These are phyloP conservation scores for Semicossyphus pulcher DNA, from an alignment of 2,113 vertebrate species.

Conservation along the genomic window DNA sequence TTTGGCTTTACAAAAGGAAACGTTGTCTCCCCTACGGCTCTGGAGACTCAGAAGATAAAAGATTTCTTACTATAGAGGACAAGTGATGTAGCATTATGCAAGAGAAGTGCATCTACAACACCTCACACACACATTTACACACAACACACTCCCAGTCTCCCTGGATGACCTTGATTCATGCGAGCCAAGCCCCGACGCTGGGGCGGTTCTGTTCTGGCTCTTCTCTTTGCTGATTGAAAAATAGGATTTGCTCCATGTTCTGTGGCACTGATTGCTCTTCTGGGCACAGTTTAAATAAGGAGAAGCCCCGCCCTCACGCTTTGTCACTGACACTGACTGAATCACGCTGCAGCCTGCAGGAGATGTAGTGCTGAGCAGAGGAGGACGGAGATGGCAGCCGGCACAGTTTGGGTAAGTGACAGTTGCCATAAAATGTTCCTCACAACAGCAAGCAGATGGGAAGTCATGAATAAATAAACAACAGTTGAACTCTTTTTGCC, in stretches of 20 bases:
- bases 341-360: no score
- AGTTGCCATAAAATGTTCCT: constrained; percentile 25
- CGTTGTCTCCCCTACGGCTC: constrained; percentile 30
- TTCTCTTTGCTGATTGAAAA: constrained; percentile 58
- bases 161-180: constrained; percentile 49
- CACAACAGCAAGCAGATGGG: constrained; percentile 47
- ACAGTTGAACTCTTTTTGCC: constrained; percentile 36
- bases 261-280: constrained; percentile 63
- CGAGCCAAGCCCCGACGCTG: constrained; percentile 31
- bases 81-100: constrained; percentile 31
- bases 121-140: constrained; percentile 23
- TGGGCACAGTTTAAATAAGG: constrained; percentile 32
- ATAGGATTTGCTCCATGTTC: constrained; percentile 59
- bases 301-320: constrained; percentile 21
- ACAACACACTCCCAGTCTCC: neutral
- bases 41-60: constrained; percentile 20
- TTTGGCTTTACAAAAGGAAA: constrained; percentile 44
- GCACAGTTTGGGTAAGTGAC: constrained; percentile 30
- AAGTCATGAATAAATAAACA: constrained; percentile 58
- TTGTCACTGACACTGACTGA: neutral
- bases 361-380: constrained; percentile 13
- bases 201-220: neutral
- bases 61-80: constrained; percentile 29
- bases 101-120: neutral
- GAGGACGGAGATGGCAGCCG: constrained; percentile 10